Evolutionary conservation across 2,797 vertebrate species (phyloP), one percentile per base, ranked within the genome.

Genomic region (Lates japonicus): DNA sequence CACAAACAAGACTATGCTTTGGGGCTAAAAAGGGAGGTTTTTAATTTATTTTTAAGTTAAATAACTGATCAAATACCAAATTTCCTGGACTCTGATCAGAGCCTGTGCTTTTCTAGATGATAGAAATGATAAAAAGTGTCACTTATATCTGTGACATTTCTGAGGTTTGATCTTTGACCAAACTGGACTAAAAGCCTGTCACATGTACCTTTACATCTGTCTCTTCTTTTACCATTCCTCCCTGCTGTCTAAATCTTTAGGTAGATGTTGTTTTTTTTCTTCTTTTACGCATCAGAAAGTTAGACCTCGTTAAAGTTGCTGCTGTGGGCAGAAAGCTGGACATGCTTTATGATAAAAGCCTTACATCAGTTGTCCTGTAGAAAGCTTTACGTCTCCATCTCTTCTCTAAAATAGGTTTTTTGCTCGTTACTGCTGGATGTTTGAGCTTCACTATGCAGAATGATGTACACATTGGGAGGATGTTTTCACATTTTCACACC

Each of bases 341-440:
- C 48, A 35, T 44, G 57, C 72, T 80, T 80, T 60, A 60, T 3
- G 48, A 33, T 65, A 31, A 73, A 62, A 71, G 61, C 41, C 41
- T 73, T 72, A 42, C 11, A 37, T 62, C 68, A 67, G 61, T 20
- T 20, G 19, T 10, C 46, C 19, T n/a, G 20, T 49, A 49, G 7
- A n/a, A n/a, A 49, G 17, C 46, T 49, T 49, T 49, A 8, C 6
- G 2, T 9, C 37, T 0, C 19, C 44, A 16, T 6, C 44, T n/a
- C 20, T 49, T 19, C 46, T 49, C 17, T 7, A 7, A 49, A 49
- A 49, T 3, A 0, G 46, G 46, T 46, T 46, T n/a, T n/a, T n/a
- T n/a, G 20, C 19, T 49, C 20, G 3, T 49, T 49, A 20, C 46
- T 20, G 46, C 46, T 49, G 46, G 46, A 49, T 49, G 7, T 49